Evolutionary conservation across 2,113 vertebrate species (phyloP).

Genomic region (Aegotheles bennettii): DNA sequence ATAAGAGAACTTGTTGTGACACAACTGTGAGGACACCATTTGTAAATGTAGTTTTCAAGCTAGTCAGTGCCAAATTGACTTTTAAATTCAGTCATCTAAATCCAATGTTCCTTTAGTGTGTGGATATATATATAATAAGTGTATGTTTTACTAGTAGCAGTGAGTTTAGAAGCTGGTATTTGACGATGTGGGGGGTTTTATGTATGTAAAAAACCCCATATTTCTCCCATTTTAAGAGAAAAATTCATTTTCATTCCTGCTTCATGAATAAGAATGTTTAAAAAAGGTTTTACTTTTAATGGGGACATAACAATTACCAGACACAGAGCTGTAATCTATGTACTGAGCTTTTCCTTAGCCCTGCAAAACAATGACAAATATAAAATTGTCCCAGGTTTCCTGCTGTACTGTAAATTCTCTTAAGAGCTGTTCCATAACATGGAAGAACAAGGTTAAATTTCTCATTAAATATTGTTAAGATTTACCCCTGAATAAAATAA

Average conservation of each 20-base stretch:
- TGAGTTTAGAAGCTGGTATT: slow-evolving; percentile 16
- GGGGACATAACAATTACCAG: not conserved
- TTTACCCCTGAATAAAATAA: slow-evolving; percentile 30
- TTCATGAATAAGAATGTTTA: not conserved
- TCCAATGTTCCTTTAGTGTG: not conserved
- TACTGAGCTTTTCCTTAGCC: not conserved
- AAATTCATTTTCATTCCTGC: not conserved
- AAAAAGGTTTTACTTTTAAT: not conserved
- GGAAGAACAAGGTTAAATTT: slow-evolving; percentile 27
- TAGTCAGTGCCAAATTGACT: not conserved
- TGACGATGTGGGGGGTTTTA: rapidly evolving
- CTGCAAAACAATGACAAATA: not conserved
- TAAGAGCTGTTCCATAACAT: not conserved
- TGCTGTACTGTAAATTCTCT: not conserved
- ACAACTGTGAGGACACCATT: not conserved
- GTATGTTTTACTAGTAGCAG: not conserved
- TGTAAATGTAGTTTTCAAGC: not conserved
- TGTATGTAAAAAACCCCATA: not conserved
- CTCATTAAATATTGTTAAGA: slow-evolving; percentile 25
- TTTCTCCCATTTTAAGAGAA: not conserved
- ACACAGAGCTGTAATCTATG: not conserved
- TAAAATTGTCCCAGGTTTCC: not conserved
- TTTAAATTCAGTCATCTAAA: slow-evolving; percentile 35
- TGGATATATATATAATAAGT: not conserved
- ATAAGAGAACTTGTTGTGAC: not conserved